Percentiles rank a stretch among this genome's conserved stretches.
Evolutionary conservation across 2,797 vertebrate species (phyloP).

Genomic region (Rhyacichthys aspro): DNA sequence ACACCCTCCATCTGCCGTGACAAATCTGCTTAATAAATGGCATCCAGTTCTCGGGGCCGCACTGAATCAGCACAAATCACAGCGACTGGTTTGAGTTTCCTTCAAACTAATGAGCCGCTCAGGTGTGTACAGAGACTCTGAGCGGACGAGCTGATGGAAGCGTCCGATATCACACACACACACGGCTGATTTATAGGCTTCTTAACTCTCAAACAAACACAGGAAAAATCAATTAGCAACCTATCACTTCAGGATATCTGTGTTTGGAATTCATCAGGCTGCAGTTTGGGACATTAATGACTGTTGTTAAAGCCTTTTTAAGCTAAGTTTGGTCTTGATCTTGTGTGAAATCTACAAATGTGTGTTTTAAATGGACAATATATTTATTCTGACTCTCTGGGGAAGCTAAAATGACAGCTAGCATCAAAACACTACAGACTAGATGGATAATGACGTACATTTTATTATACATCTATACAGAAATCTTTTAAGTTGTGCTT

Average conservation of each 20-base stretch:
- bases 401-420: no score
- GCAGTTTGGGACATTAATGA: background rate
- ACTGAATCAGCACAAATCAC: conserved; percentile 63
- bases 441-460: no score
- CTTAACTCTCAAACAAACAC: conserved; percentile 31
- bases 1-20: conserved; percentile 61
- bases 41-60: conserved; percentile 36
- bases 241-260: conserved; percentile 26
- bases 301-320: no score
- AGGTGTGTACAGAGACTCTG: conserved; percentile 30
- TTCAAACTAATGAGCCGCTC: conserved; percentile 53
- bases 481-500: no score
- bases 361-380: no score
- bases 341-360: no score
- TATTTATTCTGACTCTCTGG: no score
- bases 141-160: conserved; percentile 10
- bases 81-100: conserved; percentile 34
- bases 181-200: conserved; percentile 21
- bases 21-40: conserved; percentile 65
- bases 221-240: conserved; percentile 34
- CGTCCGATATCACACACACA: conserved; percentile 23
- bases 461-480: no score
- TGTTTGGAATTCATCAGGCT: background rate
- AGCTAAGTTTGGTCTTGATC: no score
- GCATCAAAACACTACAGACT: no score